Percentiles rank a stretch among this genome's conserved stretches.
These are phyloP conservation scores for Ecdyonurus torrentis DNA, from an alignment of 2,888 invertebrate species.

Conservation along the genomic window DNA sequence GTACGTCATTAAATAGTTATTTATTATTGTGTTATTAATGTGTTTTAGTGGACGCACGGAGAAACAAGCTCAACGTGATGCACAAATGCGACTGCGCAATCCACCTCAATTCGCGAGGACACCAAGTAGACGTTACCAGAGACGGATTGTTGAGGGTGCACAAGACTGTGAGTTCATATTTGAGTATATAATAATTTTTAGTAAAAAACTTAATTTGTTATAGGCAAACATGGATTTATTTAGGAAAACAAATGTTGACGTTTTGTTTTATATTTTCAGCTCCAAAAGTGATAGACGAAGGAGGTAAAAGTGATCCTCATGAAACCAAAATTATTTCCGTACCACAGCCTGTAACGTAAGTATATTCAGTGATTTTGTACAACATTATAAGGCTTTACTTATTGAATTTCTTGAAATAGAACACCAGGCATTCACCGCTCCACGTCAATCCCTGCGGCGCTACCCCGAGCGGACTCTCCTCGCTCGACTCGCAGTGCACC, in stretches of 20 bases:
- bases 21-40: no score
- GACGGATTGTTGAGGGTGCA: conserved; percentile 43
- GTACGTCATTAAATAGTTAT: no score
- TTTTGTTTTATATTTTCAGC: conserved; percentile 21
- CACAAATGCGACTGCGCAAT: conserved; percentile 31
- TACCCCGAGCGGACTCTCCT: conserved; percentile 29
- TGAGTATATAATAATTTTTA: background rate
- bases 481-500: conserved; percentile 71
- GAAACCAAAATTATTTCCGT: conserved; percentile 37
- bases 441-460: conserved; percentile 18
- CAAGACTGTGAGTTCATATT: conserved; percentile 24
- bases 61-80: conserved; percentile 30
- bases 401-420: background rate
- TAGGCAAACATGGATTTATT: background rate
- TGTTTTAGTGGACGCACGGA: conserved; percentile 42
- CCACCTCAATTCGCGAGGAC: conserved; percentile 61
- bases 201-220: background rate
- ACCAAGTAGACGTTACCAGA: conserved; percentile 56
- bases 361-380: background rate
- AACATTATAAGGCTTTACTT: background rate
- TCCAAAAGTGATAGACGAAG: conserved; percentile 23
- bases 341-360: conserved; percentile 30
- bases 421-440: conserved; percentile 15
- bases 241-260: no score
- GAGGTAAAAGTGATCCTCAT: conserved; percentile 22